Evolutionary conservation across 2,888 invertebrate genomes (phyloP).

Genomic region (Nematopogon swammerdamellus): DNA sequence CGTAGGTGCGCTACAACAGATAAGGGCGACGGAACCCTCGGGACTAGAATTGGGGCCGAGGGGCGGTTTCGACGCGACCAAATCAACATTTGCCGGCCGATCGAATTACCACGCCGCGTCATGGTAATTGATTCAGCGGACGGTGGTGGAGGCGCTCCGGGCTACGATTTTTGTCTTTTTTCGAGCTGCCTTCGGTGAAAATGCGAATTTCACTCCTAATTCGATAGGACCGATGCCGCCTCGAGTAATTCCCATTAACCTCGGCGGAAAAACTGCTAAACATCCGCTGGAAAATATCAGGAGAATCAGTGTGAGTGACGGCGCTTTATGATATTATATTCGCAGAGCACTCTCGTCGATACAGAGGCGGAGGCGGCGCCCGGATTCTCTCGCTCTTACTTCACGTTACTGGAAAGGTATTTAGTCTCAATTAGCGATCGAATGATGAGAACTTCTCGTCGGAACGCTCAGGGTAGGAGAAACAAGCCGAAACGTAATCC

Average conservation of each 20-base stretch:
- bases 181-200: constrained; percentile 18
- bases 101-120: constrained; percentile 47
- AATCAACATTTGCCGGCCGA: constrained; percentile 51
- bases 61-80: constrained; percentile 31
- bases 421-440: background rate
- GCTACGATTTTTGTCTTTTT: constrained; percentile 8
- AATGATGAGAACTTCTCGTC: background rate
- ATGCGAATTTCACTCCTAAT: constrained; percentile 38
- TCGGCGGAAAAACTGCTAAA: background rate
- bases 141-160: constrained; percentile 24
- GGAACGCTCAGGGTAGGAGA: background rate
- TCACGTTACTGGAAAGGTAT: background rate
- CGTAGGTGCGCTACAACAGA: too few relatives aligned
- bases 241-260: background rate
- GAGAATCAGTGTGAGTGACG: background rate
- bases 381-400: too few relatives aligned
- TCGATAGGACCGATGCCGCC: constrained; percentile 25
- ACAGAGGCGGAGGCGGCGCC: background rate
- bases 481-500: background rate
- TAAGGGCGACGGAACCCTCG: too few relatives aligned
- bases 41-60: too few relatives aligned
- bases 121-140: constrained; percentile 48
- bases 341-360: background rate
- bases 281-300: background rate
- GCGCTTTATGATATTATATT: background rate